Evolutionary conservation across 2,113 vertebrate species (phyloP), one percentile per base, ranked within the genome.

Genomic region (Mirza zaza): DNA sequence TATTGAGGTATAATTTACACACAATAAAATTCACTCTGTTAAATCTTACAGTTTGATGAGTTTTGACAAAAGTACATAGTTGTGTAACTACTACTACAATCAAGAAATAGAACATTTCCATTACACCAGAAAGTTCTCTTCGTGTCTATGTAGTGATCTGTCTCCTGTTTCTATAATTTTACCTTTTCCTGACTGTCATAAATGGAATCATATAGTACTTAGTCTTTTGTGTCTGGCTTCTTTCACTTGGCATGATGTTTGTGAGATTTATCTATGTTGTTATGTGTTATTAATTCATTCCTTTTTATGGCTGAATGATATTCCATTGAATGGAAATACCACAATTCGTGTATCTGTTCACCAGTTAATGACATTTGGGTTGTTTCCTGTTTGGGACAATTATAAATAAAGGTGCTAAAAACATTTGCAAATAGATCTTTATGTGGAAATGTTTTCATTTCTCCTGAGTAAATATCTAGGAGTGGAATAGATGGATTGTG

Each of bases 341-440:
- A 36, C 15, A 73, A 48, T 94, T 55, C 85, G 67, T 91, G 25
- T 75, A 52, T 76, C 10, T 18, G 42, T 70, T 91, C 39, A 83
- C 36, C 55, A 82, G 23, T 65, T 57, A 91, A 70, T 34, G 55
- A 67, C 39, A 65, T 73, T 76, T 92, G 21, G 1, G 59, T 82
- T 89, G 17, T 89, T 90, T 91, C 67, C 50, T 85, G 18, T 75
- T 91, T 65, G 45, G 29, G n/a, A 6, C 52, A 80, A 50, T 91
- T 75, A 71, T 48, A 55, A 71, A 67, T 34, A 89, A 75, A 83
- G 32, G n/a, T 75, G 27, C 17, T 80, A 8, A 34, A 80, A 48
- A 61, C 15, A 87, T 55, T 89, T 94, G 29, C 81, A 85, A 86
- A 45, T 34, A 80, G 50, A 65, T 32, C 20, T 93, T 97, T 42